Evolutionary conservation across 2,888 invertebrate species (phyloP).

Genomic region (Odontocerum albicorne): DNA sequence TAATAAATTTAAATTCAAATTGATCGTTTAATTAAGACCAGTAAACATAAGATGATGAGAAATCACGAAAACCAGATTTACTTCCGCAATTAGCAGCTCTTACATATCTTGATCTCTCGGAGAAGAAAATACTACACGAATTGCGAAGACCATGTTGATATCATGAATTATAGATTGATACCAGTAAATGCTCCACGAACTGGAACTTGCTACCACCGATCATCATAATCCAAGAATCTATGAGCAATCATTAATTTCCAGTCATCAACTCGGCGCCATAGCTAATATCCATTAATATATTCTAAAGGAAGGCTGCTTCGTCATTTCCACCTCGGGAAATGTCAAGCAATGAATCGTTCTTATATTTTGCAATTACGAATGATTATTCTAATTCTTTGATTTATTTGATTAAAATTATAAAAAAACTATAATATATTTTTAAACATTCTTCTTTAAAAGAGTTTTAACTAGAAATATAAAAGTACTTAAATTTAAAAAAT

Average conservation of each 20-base stretch:
- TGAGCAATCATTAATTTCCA: conserved; percentile 17
- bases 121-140: conserved; percentile 9
- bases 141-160: conserved; percentile 8
- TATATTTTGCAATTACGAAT: too few relatives aligned
- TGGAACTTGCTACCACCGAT: conserved; percentile 16
- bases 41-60: too few relatives aligned
- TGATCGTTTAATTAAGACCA: too few relatives aligned
- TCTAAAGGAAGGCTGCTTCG: conserved; percentile 15
- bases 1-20: too few relatives aligned
- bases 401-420: too few relatives aligned
- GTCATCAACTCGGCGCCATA: conserved; percentile 21
- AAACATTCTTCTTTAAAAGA: too few relatives aligned
- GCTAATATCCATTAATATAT: conserved; percentile 25
- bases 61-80: conserved; percentile 6
- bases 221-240: conserved; percentile 13
- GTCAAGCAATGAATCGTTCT: too few relatives aligned
- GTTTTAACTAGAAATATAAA: too few relatives aligned
- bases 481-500: too few relatives aligned
- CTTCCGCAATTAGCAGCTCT: conserved; percentile 1
- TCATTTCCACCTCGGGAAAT: conserved; percentile 9
- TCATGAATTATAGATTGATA: conserved; percentile 26
- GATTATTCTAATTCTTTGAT: too few relatives aligned
- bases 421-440: too few relatives aligned
- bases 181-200: too few relatives aligned
- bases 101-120: background rate